Conservation (phyloP, 1,140 invertebrate genomes). For the Lethrus apterus region DNA sequence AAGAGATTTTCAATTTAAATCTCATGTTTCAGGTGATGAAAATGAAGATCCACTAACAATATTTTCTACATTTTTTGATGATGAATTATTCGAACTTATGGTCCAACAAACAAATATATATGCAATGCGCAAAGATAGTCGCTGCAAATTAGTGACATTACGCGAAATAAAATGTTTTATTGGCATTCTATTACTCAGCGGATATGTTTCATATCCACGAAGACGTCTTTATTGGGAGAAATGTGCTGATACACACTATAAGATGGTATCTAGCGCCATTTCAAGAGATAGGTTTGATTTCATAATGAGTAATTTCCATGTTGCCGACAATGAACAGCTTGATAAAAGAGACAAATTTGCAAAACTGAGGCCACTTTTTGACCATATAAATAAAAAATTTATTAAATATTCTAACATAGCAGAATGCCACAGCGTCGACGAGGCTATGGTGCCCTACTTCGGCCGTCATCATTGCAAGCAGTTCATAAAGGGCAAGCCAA, state of each 20-base stretch:
- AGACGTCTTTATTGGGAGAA: slow-evolving; percentile 3
- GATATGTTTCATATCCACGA: slow-evolving; percentile 6
- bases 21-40: no score
- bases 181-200: slow-evolving; percentile 7
- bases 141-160: neutral
- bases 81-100: slow-evolving; percentile 6
- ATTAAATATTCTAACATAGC: neutral
- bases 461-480: slow-evolving; percentile 25
- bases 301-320: slow-evolving; percentile 13
- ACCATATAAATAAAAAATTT: slow-evolving; percentile 12
- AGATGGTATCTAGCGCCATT: neutral
- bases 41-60: neutral
- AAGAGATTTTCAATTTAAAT: neutral
- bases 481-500: slow-evolving; percentile 22
- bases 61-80: slow-evolving; percentile 5
- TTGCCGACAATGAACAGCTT: slow-evolving; percentile 1
- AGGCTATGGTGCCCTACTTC: slow-evolving; percentile 26
- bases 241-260: slow-evolving; percentile 3
- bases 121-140: slow-evolving; percentile 1
- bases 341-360: slow-evolving; percentile 14
- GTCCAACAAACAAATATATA: slow-evolving; percentile 4
- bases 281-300: slow-evolving; percentile 15
- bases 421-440: slow-evolving; percentile 18
- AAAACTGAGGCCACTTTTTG: slow-evolving; percentile 11
- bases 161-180: slow-evolving; percentile 9